These are phyloP conservation scores for Thereva unica DNA, from an alignment of 2,888 invertebrate genomes.

Conservation along the genomic window DNA sequence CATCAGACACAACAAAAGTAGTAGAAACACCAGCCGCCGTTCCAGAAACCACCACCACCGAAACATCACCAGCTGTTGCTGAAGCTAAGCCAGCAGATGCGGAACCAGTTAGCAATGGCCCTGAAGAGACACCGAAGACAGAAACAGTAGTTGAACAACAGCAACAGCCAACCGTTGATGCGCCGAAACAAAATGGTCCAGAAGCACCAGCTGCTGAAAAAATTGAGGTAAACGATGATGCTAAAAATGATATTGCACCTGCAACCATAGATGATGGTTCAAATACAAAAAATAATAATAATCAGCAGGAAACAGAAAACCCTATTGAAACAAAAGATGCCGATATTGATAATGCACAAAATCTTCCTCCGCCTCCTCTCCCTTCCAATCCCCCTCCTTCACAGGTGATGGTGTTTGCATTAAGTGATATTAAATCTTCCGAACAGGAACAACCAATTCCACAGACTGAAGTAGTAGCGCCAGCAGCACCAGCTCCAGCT, in stretches of 20 bases:
- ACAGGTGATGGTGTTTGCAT: constrained; percentile 73
- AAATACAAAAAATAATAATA: background rate
- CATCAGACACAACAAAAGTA: constrained; percentile 15
- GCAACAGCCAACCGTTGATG: constrained; percentile 10
- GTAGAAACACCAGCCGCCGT: background rate
- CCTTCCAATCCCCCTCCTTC: constrained; percentile 76
- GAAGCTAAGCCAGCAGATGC: constrained; percentile 20
- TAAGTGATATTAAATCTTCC: constrained; percentile 47
- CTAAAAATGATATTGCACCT: constrained; percentile 22
- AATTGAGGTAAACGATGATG: constrained; percentile 42
- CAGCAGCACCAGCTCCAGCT: background rate
- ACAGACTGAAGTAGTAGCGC: constrained; percentile 2
- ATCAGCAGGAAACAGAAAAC: constrained; percentile 53
- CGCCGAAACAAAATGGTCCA: constrained; percentile 46
- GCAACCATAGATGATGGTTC: background rate
- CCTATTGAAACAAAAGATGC: constrained; percentile 44
- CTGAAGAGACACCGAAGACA: constrained; percentile 36
- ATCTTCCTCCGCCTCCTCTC: constrained; percentile 67
- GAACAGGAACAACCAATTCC: constrained; percentile 30
- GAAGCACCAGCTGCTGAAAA: constrained; percentile 40
- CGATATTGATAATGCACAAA: constrained; percentile 39
- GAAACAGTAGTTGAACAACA: constrained; percentile 15
- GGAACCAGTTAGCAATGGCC: constrained; percentile 24
- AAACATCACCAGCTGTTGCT: constrained; percentile 23
- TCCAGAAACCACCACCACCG: constrained; percentile 4